Base-by-base conservation (phyloP, 2,797 vertebrate genomes). In the Phrynocephalus forsythii region DNA sequence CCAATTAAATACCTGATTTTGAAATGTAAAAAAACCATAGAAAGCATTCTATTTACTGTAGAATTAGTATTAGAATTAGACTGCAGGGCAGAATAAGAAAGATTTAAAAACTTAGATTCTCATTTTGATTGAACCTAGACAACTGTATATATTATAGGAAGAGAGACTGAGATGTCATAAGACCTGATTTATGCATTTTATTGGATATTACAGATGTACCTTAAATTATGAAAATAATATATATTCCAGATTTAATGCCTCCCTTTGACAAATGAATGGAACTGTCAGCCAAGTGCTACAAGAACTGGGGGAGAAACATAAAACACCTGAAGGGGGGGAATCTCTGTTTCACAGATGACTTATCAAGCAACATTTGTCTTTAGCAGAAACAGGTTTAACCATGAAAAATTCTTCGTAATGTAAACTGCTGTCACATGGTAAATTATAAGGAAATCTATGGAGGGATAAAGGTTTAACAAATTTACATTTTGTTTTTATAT, bases 401-500 rank as follows among this genome's bases (percentile, higher is more conserved):
- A 67, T 72, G 50, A 30, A 88, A 86, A 83, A 50, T 83, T 30
- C 87, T 52, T 89, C 50, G 85, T 91, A 78, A 91, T 77, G 44
- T 72, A 90, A 94, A 82, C 56, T 81, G 50, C 8, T 81, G 67
- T 73, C 86, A 44, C 52, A 79, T 52, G 85, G 87, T 90, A 89
- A 92, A 90, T 90, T 91, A 33, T 15, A 63, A 18, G 20, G 15
- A 84, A 90, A 38, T 79, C 44, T 75, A 2, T 8, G 20, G 79
- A 89, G 76, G n/a, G 33, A 92, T 81, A 28, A 78, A 75, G 89
- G 66, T 81, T 85, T 89, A 91, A 89, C 85, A 92, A 79, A 73
- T 80, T 28, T 48, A 11, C 79, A 63, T 79, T 67, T 91, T 5
- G 89, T 94, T 89, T 90, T 86, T 81, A 26, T 66, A 33, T 3